Evolutionary conservation across 1,140 invertebrate species (phyloP), one percentile per base, ranked within the genome.

Genomic region (Drosophila watanabei): DNA sequence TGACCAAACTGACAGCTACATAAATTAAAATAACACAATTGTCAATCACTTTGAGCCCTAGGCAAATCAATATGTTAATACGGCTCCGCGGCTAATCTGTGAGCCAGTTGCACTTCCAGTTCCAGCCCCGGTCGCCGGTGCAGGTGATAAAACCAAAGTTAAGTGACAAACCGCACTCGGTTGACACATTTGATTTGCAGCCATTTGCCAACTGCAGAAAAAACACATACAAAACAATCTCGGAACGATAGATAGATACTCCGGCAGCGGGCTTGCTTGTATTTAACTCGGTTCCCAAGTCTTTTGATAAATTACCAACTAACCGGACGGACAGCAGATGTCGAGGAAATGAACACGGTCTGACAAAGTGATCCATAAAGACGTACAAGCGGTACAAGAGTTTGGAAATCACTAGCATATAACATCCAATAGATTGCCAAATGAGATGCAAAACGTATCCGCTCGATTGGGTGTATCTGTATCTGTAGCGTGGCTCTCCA

Each of bases 11-110:
- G 85, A 88, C 84, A 88, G 70, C 24, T 65, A 88, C 84, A 88
- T 88, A 88, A 88, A 88, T 88, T 85, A 89, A 61, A 80, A 63
- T 81, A 88, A 88, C 84, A 88, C 84, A 89, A 88, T 88, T 88
- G 84, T 88, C 84, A 88, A 88, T 88, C 84, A 88, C 66, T 64
- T 79, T 88, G 62, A 65, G 85, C 81, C 86, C 81, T 89, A 85
- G 81, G 84, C 84, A 81, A 88, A 89, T 85, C 84, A 89, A 81
- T 88, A 88, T 89, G 85, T 75, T 85, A 88, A 88, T 88, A 46
- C 45, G 58, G 69, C 45, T 60, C 43, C 4, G 6, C 11, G 28
- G 69, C 37, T 75, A 75, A 73, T 75, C 69, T 46, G 33, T 24
- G 39, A 35, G 35, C 52, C 66, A 73, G 71, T 61, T 45, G 71